Percentiles rank a stretch among this genome's conserved stretches.
These are phyloP conservation scores for Poecilia picta DNA, from an alignment of 2,797 vertebrate species.

Conservation along the genomic window DNA sequence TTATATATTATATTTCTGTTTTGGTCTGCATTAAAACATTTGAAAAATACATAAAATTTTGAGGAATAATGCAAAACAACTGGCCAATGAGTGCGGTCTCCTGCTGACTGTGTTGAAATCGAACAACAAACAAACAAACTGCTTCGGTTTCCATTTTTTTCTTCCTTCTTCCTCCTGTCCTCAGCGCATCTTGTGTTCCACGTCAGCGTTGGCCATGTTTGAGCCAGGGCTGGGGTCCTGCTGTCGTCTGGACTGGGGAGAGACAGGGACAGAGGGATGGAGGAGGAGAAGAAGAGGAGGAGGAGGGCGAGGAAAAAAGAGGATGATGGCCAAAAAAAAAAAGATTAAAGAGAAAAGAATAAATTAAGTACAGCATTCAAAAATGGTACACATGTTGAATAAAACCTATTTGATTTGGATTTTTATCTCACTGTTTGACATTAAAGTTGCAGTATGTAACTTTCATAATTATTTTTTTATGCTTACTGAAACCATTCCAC, in stretches of 20 bases:
- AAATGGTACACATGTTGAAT: not conserved
- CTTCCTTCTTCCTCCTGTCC: slow-evolving; percentile 41
- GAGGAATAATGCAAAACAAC: slow-evolving; percentile 32
- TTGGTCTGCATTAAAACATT: slow-evolving; percentile 31
- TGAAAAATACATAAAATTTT: slow-evolving; percentile 18
- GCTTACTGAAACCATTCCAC: too few species aligned
- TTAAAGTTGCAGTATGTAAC: not conserved
- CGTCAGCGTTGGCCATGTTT: slow-evolving; percentile 90
- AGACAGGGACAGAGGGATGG: slow-evolving; percentile 62
- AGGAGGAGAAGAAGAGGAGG: not conserved
- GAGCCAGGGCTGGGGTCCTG: slow-evolving; percentile 97
- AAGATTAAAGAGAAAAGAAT: slow-evolving; percentile 35
- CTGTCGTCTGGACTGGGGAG: slow-evolving; percentile 93
- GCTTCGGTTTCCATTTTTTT: slow-evolving; percentile 39
- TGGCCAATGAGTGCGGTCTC: slow-evolving; percentile 33
- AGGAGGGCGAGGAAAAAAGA: not conserved
- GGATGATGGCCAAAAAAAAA: not conserved
- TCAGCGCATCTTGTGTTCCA: slow-evolving; percentile 94
- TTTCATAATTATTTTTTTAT: too few species aligned
- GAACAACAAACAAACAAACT: slow-evolving; percentile 23
- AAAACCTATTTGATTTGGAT: too few species aligned
- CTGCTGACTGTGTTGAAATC: slow-evolving; percentile 60
- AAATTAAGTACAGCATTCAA: slow-evolving; percentile 58
- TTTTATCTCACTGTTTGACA: not conserved
- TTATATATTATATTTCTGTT: slow-evolving; percentile 53